phyloP scores from a whole-genome alignment of 2,797 vertebrate species.

The Crax fasciolata region DNA sequence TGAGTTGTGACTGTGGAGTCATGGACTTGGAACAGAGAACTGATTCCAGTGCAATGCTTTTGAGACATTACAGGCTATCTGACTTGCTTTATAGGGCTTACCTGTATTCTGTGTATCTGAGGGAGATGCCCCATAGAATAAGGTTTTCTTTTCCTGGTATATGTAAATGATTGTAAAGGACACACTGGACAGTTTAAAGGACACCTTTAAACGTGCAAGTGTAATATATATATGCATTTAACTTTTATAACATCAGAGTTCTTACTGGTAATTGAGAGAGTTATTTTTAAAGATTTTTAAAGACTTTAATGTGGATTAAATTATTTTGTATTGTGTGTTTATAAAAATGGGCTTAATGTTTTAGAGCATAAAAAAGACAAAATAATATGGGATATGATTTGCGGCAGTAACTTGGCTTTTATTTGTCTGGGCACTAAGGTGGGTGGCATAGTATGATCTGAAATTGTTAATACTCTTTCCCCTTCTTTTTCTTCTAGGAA shows the following conservation, averaged over 20 bases:
- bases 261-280: not conserved
- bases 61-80: not conserved
- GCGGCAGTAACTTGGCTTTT: not conserved
- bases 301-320: not conserved
- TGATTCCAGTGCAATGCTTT: not conserved
- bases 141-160: not conserved
- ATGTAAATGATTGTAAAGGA: not conserved
- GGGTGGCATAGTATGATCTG: not conserved
- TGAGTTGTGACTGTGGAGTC: not conserved
- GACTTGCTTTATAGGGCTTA: not conserved
- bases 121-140: not conserved
- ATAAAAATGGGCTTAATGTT: not conserved
- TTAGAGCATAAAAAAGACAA: constrained; percentile 1
- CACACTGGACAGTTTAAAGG: too few relatives aligned
- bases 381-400: not conserved
- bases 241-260: not conserved
- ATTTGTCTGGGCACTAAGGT: not conserved
- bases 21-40: not conserved
- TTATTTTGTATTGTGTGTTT: not conserved
- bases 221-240: not conserved
- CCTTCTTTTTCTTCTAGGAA: constrained; percentile 83
- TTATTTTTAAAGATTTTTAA: not conserved
- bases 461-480: not conserved
- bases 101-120: not conserved
- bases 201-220: not conserved